Base-by-base conservation (phyloP, 1,140 invertebrate species). In the Euwallacea similis region DNA sequence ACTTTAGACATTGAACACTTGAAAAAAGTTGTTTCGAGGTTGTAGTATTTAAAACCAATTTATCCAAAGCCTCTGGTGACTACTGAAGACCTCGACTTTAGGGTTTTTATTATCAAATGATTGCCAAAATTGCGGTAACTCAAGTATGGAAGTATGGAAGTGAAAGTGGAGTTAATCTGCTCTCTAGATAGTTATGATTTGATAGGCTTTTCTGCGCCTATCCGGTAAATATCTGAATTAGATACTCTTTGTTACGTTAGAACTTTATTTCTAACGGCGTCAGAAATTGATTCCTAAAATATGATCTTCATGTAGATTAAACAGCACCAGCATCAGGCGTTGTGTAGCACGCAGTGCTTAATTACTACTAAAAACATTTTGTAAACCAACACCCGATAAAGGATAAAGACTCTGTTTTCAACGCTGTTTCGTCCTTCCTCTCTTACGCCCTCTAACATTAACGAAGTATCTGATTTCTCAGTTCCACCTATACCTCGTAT, bases 311-410 rank as follows among this genome's bases (percentile, higher is more conserved):
- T 21, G 43, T 50, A 64, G 15, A 64, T 50, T 64, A 50, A 64
- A 61, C 21, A 58, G 21, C 7, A 44, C 44, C 42, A 42, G 10
- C 11, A 62, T 15, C 42, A 42, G 61, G 69, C 56, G 60, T 69
- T 43, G 59, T 43, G 21, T 69, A 55, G 15, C 60, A 15, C 68
- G 47, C 44, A 59, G 58, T 62, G 70, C 70, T 72, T 72, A 72
- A 72, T 72, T 72, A 72, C 69, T 61, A 60, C 44, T 71, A 67
- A 67, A 72, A 72, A 72, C 65, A 72, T 72, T 70, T 72, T 66
- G 70, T 66, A 72, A 72, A 61, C 63, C 43, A 54, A 72, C 64
- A 66, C 70, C 54, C 58, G 70, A 72, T 72, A 66, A 72, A 72
- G 70, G 63, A 72, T 72, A 72, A 72, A 72, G 70, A 72, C 55